These are phyloP conservation scores for Holocentrus rufus DNA, from an alignment of 2,797 vertebrate species.

Conservation along the genomic window DNA sequence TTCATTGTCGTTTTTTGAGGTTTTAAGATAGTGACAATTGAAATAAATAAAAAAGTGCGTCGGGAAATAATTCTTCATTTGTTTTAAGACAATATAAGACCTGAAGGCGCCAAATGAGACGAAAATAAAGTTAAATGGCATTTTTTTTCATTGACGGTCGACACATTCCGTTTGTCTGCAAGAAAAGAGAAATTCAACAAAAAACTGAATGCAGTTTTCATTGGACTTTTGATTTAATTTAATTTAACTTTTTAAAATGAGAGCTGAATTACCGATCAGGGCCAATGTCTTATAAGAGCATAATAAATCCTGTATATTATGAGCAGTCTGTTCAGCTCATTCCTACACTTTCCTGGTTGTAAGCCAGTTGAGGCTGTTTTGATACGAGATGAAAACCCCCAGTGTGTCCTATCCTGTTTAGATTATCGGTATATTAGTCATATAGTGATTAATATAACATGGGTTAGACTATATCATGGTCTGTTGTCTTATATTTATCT, in stretches of 20 bases:
- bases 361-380: conserved; percentile 37
- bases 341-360: conserved; percentile 1
- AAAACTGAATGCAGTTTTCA: too few relatives aligned
- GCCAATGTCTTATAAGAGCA: too few relatives aligned
- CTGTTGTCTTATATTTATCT: conserved; percentile 43
- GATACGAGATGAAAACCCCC: conserved; percentile 27
- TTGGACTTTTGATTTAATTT: too few relatives aligned
- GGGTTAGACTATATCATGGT: conserved; percentile 19
- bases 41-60: too few relatives aligned
- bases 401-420: conserved; percentile 28
- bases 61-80: too few relatives aligned
- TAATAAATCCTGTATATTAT: too few relatives aligned
- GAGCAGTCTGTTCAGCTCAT: neutral
- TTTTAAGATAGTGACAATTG: too few relatives aligned
- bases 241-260: too few relatives aligned
- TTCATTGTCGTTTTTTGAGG: too few relatives aligned
- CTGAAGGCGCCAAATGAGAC: neutral
- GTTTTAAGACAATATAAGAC: too few relatives aligned
- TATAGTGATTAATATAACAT: conserved; percentile 36
- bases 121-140: neutral
- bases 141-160: neutral
- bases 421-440: conserved; percentile 31
- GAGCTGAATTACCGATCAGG: too few relatives aligned
- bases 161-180: neutral
- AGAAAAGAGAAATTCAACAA: neutral